Conservation (phyloP, 2,888 invertebrate species). For the Drosophila putrida region DNA sequence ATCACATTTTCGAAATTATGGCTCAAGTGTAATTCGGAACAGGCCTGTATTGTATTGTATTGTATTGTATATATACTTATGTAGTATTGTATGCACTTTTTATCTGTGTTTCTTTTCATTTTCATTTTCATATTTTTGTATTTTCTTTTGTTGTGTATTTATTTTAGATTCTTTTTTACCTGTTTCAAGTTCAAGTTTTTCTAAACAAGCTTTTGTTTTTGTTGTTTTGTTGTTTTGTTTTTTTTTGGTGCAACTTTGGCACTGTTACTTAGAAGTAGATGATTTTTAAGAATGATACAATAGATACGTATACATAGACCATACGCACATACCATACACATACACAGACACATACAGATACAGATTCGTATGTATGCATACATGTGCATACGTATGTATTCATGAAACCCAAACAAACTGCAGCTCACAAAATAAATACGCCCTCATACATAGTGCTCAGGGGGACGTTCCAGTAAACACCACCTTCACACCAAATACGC, state of each 20-base stretch:
- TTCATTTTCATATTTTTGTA: background rate
- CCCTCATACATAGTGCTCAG: slow-evolving; percentile 1
- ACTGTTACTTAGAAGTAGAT: slow-evolving; percentile 60
- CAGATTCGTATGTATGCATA: background rate
- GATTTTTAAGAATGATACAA: slow-evolving; percentile 53
- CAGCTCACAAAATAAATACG: slow-evolving; percentile 57
- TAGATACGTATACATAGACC: slow-evolving; percentile 40
- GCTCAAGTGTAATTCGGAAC: background rate
- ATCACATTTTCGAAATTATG: background rate
- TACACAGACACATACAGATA: slow-evolving; percentile 1
- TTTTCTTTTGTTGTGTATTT: slow-evolving; percentile 2
- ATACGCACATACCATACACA: slow-evolving; percentile 18
- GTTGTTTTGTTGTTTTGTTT: too few relatives aligned
- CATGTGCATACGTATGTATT: slow-evolving; percentile 25
- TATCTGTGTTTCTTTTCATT: background rate
- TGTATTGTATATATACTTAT: slow-evolving; percentile 32
- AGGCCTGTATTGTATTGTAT: slow-evolving; percentile 22
- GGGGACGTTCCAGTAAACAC: background rate
- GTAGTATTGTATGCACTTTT: slow-evolving; percentile 32
- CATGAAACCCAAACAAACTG: slow-evolving; percentile 76
- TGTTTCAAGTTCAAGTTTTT: slow-evolving; percentile 52
- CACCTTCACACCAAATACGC: slow-evolving; percentile 10
- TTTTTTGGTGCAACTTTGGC: slow-evolving; percentile 52
- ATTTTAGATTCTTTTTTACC: slow-evolving; percentile 33
- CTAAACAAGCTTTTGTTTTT: slow-evolving; percentile 38